Conservation (phyloP, 2,888 invertebrate genomes). For the Leptinotarsa peninsularis region DNA sequence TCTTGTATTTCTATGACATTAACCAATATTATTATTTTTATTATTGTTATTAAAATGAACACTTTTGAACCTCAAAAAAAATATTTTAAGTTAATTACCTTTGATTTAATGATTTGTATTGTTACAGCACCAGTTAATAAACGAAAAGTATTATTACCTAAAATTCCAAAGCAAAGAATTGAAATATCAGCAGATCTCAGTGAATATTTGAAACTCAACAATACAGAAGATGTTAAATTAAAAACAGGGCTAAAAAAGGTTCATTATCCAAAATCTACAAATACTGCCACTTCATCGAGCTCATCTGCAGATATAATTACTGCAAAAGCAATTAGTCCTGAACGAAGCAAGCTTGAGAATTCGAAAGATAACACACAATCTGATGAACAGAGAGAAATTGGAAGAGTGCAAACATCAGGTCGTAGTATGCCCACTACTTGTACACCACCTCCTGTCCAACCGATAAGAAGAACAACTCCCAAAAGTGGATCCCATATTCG, state of each 20-base stretch:
- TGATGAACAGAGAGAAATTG: neutral
- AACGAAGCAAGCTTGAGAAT: neutral
- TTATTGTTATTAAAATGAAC: neutral
- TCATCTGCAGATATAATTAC: neutral
- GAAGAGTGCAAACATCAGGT: neutral
- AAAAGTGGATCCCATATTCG: slow-evolving; percentile 56
- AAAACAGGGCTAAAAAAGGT: slow-evolving; percentile 39
- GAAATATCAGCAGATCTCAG: slow-evolving; percentile 33
- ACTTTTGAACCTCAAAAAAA: neutral
- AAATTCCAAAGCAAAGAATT: slow-evolving; percentile 24
- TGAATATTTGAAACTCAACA: slow-evolving; percentile 23
- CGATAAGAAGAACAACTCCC: slow-evolving; percentile 42
- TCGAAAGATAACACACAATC: neutral
- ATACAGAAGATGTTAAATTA: slow-evolving; percentile 1
- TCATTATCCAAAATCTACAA: slow-evolving; percentile 34
- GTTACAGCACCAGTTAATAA: neutral
- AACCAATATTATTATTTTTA: too few relatives aligned
- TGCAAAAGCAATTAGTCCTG: neutral
- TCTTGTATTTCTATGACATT: too few relatives aligned
- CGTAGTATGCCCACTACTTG: slow-evolving; percentile 3
- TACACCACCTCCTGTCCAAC: slow-evolving; percentile 30
- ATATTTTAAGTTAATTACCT: neutral
- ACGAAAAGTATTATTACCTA: slow-evolving; percentile 30
- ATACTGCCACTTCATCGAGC: neutral
- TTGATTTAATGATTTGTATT: neutral